These are phyloP conservation scores for Oxycera nigricornis DNA, from an alignment of 2,888 invertebrate genomes.

Conservation along the genomic window DNA sequence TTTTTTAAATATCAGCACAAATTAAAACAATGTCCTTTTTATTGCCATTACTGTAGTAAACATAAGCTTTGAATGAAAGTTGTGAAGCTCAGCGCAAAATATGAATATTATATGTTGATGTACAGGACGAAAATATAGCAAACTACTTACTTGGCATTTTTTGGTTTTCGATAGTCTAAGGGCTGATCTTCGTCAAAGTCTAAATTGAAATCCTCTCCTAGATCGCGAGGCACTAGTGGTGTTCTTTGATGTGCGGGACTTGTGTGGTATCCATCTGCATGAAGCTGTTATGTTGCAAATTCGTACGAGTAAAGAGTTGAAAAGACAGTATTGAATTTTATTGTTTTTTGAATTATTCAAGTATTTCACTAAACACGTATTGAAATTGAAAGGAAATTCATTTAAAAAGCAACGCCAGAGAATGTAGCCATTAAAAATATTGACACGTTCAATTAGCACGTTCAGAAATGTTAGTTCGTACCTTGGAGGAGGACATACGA, in stretches of 20 bases:
- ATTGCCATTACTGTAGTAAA: not conserved
- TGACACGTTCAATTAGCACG: conserved; percentile 16
- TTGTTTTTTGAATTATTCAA: not conserved
- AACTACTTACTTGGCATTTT: conserved; percentile 88
- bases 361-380: conserved; percentile 5
- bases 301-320: not conserved
- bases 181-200: conserved; percentile 62
- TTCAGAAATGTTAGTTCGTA: not conserved
- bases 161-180: conserved; percentile 68
- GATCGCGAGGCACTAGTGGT: conserved; percentile 77
- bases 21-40: not conserved
- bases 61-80: not conserved
- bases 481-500: not conserved
- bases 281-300: conserved; percentile 67
- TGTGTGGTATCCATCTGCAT: conserved; percentile 88
- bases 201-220: conserved; percentile 73
- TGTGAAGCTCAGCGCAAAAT: not conserved
- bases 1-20: not conserved
- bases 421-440: conserved; percentile 3
- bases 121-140: conserved; percentile 45
- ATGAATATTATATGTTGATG: conserved; percentile 29
- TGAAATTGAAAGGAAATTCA: conserved; percentile 42
- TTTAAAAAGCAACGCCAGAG: conserved; percentile 41
- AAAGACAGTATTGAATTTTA: not conserved
- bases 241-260: conserved; percentile 79